Evolutionary conservation across 2,113 vertebrate species (phyloP).

Genomic region (Suricata suricatta): DNA sequence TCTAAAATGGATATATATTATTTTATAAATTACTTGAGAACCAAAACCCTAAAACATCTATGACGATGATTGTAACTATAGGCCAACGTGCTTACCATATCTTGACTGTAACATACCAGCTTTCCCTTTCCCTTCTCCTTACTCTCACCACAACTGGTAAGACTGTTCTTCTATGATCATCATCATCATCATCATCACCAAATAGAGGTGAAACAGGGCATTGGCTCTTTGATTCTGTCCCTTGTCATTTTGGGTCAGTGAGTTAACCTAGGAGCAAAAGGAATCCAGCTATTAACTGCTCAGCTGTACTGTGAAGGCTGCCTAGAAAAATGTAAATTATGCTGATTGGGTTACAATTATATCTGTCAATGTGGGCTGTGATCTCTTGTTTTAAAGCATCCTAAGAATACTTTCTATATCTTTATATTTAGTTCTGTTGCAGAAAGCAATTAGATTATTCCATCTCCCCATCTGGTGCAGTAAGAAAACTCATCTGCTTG

Average conservation of each 20-base stretch:
- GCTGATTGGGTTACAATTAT: constrained; percentile 66
- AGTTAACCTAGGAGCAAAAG: constrained; percentile 33
- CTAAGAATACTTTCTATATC: constrained; percentile 64
- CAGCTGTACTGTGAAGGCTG: constrained; percentile 9
- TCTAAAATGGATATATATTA: neutral
- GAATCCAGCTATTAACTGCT: neutral
- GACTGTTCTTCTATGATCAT: neutral
- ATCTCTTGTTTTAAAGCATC: constrained; percentile 66
- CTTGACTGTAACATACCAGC: neutral
- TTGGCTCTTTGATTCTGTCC: neutral
- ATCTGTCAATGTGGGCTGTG: constrained; percentile 65
- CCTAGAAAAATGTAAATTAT: constrained; percentile 50
- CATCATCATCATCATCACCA: neutral
- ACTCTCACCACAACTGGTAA: neutral
- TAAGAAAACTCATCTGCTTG: constrained; percentile 56
- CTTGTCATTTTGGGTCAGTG: constrained; percentile 2
- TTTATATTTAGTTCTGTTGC: constrained; percentile 70
- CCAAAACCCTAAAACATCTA: neutral
- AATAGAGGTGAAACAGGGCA: neutral
- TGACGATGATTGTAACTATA: neutral
- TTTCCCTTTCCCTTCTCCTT: neutral
- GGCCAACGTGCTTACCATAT: neutral
- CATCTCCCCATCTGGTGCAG: constrained; percentile 58
- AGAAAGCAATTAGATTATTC: constrained; percentile 64
- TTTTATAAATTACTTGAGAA: constrained; percentile 32